These are phyloP conservation scores for Grapholita molesta DNA, from an alignment of 1,140 invertebrate species.

Conservation along the genomic window DNA sequence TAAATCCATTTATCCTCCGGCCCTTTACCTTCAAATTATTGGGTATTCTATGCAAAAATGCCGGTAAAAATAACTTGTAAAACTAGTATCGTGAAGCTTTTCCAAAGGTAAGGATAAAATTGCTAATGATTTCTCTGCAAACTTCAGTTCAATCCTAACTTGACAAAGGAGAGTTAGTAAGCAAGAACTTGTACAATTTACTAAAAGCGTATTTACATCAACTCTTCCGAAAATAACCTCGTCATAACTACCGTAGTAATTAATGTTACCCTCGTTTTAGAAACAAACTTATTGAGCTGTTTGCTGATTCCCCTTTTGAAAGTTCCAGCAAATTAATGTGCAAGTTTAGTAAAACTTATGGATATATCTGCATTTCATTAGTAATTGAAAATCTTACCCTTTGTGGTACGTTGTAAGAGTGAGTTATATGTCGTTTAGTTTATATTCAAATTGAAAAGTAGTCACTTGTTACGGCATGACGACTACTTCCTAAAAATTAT, in stretches of 20 bases:
- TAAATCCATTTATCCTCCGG: slow-evolving; percentile 10
- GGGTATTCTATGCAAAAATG: slow-evolving; percentile 8
- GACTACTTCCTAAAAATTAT: no score
- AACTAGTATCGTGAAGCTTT: background rate
- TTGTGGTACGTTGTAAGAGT: no score
- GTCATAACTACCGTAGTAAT: slow-evolving; percentile 2
- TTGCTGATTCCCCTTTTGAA: slow-evolving; percentile 6
- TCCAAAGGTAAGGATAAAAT: background rate
- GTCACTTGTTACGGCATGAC: no score
- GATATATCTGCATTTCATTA: background rate
- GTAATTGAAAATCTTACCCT: background rate
- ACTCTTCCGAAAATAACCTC: background rate
- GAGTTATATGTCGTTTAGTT: no score
- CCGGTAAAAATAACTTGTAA: background rate
- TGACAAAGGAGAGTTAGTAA: background rate
- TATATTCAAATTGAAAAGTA: no score
- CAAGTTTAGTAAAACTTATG: background rate
- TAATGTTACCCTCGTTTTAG: slow-evolving; percentile 6
- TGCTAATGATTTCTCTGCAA: background rate
- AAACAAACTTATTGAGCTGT: background rate
- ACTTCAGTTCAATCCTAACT: background rate
- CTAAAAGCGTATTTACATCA: background rate
- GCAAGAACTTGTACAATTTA: background rate
- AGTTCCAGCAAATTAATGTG: background rate
- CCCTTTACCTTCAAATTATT: background rate